phyloP scores from a whole-genome alignment of 1,140 invertebrate genomes.

The Pogonomyrmex californicus region DNA sequence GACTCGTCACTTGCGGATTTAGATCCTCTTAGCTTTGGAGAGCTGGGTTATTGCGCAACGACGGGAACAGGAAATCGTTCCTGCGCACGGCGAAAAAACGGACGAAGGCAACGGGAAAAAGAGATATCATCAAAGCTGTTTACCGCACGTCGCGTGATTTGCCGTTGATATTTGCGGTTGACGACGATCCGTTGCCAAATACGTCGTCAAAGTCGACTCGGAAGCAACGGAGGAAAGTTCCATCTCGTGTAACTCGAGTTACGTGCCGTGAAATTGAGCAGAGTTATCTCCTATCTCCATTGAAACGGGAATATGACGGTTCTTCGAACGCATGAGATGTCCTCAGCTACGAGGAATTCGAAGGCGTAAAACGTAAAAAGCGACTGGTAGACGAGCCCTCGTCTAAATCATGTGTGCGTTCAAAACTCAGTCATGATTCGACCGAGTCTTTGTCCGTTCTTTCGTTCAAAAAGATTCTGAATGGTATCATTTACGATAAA shows the following conservation, averaged over 20 bases:
- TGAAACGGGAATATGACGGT: constrained; percentile 33
- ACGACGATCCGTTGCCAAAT: constrained; percentile 18
- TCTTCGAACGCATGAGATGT: constrained; percentile 41
- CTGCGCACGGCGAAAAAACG: constrained; percentile 9
- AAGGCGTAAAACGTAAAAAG: neutral
- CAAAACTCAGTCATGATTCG: neutral
- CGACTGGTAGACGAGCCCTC: neutral
- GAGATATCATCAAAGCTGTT: constrained; percentile 44
- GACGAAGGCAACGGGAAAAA: neutral
- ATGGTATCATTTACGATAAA: neutral
- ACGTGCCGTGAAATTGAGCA: constrained; percentile 45
- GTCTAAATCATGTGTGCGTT: neutral
- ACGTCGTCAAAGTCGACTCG: constrained; percentile 41
- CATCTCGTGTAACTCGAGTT: constrained; percentile 2
- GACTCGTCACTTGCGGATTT: constrained; percentile 69
- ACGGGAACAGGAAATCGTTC: constrained; percentile 65
- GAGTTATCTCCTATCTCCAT: constrained; percentile 9
- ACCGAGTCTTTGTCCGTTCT: neutral
- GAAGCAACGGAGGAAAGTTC: constrained; percentile 39
- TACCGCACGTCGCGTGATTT: neutral
- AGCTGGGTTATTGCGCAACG: constrained; percentile 65
- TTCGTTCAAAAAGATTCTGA: neutral
- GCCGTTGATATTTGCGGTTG: neutral
- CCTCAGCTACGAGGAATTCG: constrained; percentile 25
- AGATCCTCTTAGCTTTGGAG: constrained; percentile 65